Evolutionary conservation across 1,140 invertebrate species (phyloP).

Genomic region (Cyclina sinensis): DNA sequence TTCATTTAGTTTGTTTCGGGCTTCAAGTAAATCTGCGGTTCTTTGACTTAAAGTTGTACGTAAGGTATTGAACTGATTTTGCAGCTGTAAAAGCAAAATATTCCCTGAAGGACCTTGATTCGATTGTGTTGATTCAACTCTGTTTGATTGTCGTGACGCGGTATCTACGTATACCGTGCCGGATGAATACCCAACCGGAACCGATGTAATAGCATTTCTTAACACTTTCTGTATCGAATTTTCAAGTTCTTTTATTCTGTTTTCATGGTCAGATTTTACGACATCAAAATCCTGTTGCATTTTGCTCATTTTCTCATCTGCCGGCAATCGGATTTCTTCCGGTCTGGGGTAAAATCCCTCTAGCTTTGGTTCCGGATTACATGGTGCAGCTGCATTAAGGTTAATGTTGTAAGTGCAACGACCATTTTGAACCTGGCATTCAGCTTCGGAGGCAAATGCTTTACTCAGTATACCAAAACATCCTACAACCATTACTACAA

Average conservation of each 20-base stretch:
- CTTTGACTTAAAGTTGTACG: conserved; percentile 24
- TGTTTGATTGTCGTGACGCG: background rate
- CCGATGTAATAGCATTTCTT: conserved; percentile 36
- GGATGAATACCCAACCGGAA: background rate
- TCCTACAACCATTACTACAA: background rate
- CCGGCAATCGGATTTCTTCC: conserved; percentile 14
- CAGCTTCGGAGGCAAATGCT: background rate
- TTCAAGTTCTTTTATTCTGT: conserved; percentile 66
- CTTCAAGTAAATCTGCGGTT: conserved; percentile 58
- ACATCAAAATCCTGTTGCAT: conserved; percentile 60
- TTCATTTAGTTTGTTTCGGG: conserved; percentile 57
- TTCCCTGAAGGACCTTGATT: background rate
- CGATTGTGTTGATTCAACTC: background rate
- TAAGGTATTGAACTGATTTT: conserved; percentile 58
- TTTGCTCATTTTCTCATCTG: conserved; percentile 32
- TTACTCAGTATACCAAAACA: background rate
- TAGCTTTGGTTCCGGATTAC: background rate
- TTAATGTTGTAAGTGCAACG: conserved; percentile 59
- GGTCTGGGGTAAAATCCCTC: background rate
- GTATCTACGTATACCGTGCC: background rate
- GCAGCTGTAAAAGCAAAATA: conserved; percentile 43
- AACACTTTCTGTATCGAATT: conserved; percentile 62
- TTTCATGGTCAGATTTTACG: conserved; percentile 65
- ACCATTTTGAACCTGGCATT: conserved; percentile 60
- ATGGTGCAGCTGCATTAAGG: conserved; percentile 3